These are phyloP conservation scores for Stegophylla sp. DNA, from an alignment of 2,888 invertebrate genomes.

Conservation along the genomic window DNA sequence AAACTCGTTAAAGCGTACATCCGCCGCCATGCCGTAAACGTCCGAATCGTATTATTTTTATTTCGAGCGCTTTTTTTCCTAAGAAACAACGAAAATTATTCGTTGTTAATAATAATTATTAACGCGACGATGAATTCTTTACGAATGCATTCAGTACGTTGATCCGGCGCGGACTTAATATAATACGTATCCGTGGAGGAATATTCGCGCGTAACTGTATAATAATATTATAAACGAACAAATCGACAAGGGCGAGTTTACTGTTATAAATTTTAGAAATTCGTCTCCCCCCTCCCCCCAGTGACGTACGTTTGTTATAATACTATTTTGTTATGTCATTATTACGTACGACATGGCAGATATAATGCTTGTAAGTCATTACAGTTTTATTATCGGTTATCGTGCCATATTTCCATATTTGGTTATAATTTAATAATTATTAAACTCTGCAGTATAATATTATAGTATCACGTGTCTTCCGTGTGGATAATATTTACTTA, in stretches of 20 bases:
- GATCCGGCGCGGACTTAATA: constrained; percentile 6
- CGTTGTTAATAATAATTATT: no score
- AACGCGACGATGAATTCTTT: no score
- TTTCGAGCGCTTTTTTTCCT: background rate
- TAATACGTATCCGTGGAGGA: background rate
- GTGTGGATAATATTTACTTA: constrained; percentile 11
- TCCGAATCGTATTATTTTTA: constrained; percentile 18
- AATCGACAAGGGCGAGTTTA: background rate
- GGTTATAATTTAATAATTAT: background rate
- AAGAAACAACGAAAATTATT: background rate
- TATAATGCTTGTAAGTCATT: background rate
- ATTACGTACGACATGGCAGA: background rate
- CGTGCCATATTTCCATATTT: background rate
- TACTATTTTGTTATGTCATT: background rate
- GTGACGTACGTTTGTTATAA: background rate
- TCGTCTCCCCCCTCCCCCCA: background rate
- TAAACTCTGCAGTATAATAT: background rate
- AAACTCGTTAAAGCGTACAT: background rate
- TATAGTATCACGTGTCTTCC: background rate
- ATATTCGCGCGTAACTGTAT: background rate
- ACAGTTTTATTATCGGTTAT: background rate
- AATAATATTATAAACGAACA: background rate
- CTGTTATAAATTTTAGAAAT: background rate
- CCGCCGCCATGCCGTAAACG: background rate
- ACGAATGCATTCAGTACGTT: constrained; percentile 16